These are phyloP conservation scores for Cottoperca gobio DNA, from an alignment of 2,797 vertebrate genomes.

Conservation along the genomic window DNA sequence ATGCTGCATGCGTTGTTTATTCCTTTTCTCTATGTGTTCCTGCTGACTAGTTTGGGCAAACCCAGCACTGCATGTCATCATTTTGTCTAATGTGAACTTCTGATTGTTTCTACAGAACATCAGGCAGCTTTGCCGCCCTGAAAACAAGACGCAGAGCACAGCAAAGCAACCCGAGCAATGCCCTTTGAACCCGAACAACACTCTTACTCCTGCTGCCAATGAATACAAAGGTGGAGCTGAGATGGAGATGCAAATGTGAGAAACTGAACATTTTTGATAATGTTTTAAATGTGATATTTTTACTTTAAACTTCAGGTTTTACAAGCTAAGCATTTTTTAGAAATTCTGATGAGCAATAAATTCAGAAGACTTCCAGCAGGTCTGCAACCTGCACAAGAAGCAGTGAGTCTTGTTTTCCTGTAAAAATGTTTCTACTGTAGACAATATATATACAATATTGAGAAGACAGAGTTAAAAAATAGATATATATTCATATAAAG, in stretches of 20 bases:
- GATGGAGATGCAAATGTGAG: conserved; percentile 71
- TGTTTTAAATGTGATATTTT: conserved; percentile 21
- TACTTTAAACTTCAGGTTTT: conserved; percentile 41
- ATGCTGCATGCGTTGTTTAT: not conserved
- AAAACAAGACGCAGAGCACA: conserved; percentile 47
- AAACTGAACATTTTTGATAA: conserved; percentile 16
- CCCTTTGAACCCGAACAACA: conserved; percentile 70
- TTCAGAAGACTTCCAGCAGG: not conserved
- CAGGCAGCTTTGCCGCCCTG: conserved; percentile 71
- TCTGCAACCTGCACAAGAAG: conserved; percentile 7
- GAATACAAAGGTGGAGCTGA: conserved; percentile 67
- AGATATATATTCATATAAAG: conserved; percentile 12
- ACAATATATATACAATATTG: not conserved
- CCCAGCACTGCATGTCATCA: not conserved
- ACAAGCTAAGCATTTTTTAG: conserved; percentile 29
- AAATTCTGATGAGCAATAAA: conserved; percentile 9
- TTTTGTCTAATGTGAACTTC: not conserved
- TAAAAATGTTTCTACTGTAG: conserved; percentile 3
- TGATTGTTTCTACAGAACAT: conserved; percentile 67
- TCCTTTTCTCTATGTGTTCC: not conserved
- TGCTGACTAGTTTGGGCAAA: not conserved
- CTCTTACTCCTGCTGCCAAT: conserved; percentile 36
- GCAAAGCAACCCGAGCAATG: conserved; percentile 68
- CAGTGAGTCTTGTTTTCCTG: not conserved
- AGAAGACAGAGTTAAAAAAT: not conserved